A percentile compares a stretch with the other conserved stretches of the same genome.
Evolutionary conservation across 2,888 invertebrate species (phyloP).

Genomic region (Asteroscopus sphinx): DNA sequence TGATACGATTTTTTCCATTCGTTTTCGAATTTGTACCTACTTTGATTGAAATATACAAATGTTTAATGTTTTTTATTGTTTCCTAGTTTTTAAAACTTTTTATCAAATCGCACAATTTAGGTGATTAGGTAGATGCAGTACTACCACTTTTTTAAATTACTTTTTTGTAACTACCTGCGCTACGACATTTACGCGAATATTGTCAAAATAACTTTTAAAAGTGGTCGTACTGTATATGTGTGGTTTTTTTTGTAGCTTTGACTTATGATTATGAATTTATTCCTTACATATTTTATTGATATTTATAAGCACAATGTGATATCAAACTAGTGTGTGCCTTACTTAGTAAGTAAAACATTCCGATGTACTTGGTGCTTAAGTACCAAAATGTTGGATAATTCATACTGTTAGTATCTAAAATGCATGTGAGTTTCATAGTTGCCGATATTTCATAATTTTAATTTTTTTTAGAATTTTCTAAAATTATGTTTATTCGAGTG

Average conservation of each 20-base stretch:
- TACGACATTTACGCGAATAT: too few species aligned
- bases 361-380: conserved; percentile 44
- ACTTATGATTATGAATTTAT: conserved; percentile 28
- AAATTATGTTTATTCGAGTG: too few species aligned
- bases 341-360: conserved; percentile 54
- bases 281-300: conserved; percentile 27
- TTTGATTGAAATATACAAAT: background rate
- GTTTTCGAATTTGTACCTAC: too few species aligned
- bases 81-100: background rate
- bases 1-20: too few species aligned
- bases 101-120: background rate
- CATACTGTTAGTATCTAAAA: conserved; percentile 5
- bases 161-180: too few species aligned
- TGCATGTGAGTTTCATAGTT: conserved; percentile 19
- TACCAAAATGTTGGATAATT: conserved; percentile 31
- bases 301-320: conserved; percentile 72
- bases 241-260: background rate
- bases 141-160: too few species aligned
- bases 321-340: conserved; percentile 69
- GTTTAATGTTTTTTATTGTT: conserved; percentile 5
- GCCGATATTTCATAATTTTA: conserved; percentile 2
- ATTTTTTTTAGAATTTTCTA: too few species aligned
- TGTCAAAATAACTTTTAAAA: too few species aligned
- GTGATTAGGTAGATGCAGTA: too few species aligned
- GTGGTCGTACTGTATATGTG: too few species aligned